Evolutionary conservation across 2,113 vertebrate species (phyloP), one percentile per base, ranked within the genome.

Genomic region (Phylloscopus trochilus): DNA sequence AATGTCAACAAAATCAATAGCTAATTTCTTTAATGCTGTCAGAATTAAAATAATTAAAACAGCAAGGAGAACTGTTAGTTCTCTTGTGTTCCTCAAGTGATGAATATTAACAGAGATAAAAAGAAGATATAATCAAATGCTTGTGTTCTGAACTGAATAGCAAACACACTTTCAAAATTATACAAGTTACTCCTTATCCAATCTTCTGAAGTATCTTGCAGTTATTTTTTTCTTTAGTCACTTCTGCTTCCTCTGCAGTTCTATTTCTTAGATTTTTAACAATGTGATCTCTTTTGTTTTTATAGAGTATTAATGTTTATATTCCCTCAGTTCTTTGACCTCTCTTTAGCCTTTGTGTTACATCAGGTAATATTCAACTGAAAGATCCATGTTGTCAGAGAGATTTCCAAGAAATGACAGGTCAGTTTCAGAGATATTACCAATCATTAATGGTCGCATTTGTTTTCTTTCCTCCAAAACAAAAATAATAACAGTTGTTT

Each of bases 1-100:
- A 64, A 72, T 69, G 53, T 87, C 69, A 85, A 72, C 44, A 78
- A 41, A 90, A 75, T 89, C 80, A 89, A 87, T 93, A 91, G 68
- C 69, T 93, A 79, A 82, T 89, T 93, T 89, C 15, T 82, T 89
- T 92, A 95, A 72, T 91, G 81, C 7, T 83, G 49, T 72, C 44
- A n/a, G 52, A 75, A 69, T 82, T 26, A 72, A 96, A 87, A 79
- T 79, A 82, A 89, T 67, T 64, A 56, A 67, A 91, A 69, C 31
- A 87, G 31, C 13, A 74, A 90, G 56, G 11, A 39, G 49, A 95
- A 76, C 37, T 44, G 12, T 55, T 83, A 58, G 19, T 59, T 78
- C 16, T 46, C 27, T 59, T 76, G 43, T 62, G 23, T 60, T 87
- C 53, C 26, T 63, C 27, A 37, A 19, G 28, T 53, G 12, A 70